Evolutionary conservation across 1,140 invertebrate genomes (phyloP).

Genomic region (Odontomachus brunneus): DNA sequence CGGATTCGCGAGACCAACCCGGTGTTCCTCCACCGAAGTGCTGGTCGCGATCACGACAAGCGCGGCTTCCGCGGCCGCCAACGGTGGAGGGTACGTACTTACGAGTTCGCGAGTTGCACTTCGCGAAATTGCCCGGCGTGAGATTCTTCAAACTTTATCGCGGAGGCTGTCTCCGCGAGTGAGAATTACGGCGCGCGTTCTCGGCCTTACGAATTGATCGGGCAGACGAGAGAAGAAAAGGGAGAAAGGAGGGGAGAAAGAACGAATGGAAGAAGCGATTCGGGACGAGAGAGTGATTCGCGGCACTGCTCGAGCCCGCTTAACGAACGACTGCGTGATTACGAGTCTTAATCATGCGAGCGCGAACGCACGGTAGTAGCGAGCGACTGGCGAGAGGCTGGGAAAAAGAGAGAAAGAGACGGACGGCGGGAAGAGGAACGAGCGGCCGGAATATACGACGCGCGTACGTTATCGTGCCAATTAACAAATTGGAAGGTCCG

Average conservation of each 20-base stretch:
- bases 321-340: constrained; percentile 44
- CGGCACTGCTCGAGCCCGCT: not conserved
- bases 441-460: constrained; percentile 40
- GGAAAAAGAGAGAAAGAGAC: constrained; percentile 23
- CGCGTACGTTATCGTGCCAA: constrained; percentile 79
- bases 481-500: constrained; percentile 79
- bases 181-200: constrained; percentile 5
- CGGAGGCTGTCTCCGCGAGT: not conserved
- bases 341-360: constrained; percentile 62
- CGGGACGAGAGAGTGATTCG: constrained; percentile 6
- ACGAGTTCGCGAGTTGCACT: not conserved
- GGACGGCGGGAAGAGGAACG: not conserved
- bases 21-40: not conserved
- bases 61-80: constrained; percentile 22
- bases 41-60: too few relatives aligned
- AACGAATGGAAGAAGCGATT: constrained; percentile 10
- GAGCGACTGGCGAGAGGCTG: constrained; percentile 1
- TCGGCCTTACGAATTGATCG: constrained; percentile 15
- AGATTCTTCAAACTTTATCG: constrained; percentile 33
- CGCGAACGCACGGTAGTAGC: not conserved
- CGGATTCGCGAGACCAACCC: constrained; percentile 15
- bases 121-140: not conserved
- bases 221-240: not conserved
- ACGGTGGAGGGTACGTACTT: constrained; percentile 19
- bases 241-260: too few relatives aligned